Evolutionary conservation across 2,113 vertebrate genomes (phyloP).

Genomic region (Vulpes ferrilata): DNA sequence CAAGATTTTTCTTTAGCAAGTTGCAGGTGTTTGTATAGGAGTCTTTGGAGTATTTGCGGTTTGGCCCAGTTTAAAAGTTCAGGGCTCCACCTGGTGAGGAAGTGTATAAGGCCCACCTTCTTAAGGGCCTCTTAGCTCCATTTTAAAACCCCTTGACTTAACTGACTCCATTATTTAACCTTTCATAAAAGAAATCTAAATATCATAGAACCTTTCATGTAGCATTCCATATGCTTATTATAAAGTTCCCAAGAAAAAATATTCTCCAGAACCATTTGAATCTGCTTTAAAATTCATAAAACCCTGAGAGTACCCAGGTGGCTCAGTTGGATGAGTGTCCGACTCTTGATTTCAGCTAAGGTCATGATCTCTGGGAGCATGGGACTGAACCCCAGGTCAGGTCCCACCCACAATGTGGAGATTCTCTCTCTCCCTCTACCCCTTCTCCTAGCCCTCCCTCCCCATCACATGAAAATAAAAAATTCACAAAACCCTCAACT

Average conservation of each 20-base stretch:
- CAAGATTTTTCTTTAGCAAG: neutral
- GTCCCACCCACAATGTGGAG: too few species aligned
- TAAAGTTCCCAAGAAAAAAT: slow-evolving; percentile 11
- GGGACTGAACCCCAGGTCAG: too few species aligned
- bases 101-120: neutral
- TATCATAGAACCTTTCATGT: neutral
- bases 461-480: neutral
- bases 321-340: neutral
- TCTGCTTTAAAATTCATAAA: slow-evolving; percentile 18
- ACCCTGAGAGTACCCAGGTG: neutral
- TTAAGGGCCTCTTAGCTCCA: neutral
- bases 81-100: neutral
- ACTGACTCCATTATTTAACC: neutral
- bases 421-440: neutral
- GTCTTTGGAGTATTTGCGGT: neutral
- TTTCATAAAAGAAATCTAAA: slow-evolving; percentile 29
- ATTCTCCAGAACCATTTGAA: slow-evolving; percentile 36
- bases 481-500: slow-evolving; percentile 15
- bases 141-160: neutral
- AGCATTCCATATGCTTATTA: neutral
- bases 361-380: neutral
- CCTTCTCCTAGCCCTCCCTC: neutral
- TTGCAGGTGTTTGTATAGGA: neutral
- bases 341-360: neutral
- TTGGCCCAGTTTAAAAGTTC: neutral